Conservation (phyloP, 1,140 invertebrate species). For the Monomorium pharaonis region DNA sequence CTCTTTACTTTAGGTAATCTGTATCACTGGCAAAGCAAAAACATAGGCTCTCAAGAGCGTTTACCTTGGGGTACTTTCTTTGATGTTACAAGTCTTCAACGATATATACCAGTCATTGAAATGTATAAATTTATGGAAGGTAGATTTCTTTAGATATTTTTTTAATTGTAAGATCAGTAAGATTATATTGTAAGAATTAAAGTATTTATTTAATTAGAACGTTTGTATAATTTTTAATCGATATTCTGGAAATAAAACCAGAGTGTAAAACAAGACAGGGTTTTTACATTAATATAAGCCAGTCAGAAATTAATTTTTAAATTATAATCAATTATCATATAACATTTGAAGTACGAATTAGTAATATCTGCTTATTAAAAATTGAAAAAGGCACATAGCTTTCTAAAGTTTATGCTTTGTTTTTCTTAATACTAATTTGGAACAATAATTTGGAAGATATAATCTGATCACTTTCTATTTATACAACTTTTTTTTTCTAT, state of each 20-base stretch:
- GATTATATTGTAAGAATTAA: not conserved
- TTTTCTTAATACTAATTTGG: not conserved
- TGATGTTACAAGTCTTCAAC: conserved; percentile 91
- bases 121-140: conserved; percentile 92
- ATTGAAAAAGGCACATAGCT: not conserved
- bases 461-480: not conserved
- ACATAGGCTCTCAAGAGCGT: conserved; percentile 84
- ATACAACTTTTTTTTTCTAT: not conserved
- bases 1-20: conserved; percentile 83
- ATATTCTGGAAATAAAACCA: not conserved
- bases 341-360: not conserved
- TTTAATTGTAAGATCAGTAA: not conserved
- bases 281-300: not conserved
- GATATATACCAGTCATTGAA: conserved; percentile 95
- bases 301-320: not conserved
- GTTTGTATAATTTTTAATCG: not conserved
- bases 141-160: conserved; percentile 70
- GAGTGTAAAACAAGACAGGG: not conserved
- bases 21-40: conserved; percentile 94
- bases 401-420: not conserved
- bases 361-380: not conserved
- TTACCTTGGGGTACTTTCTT: conserved; percentile 95
- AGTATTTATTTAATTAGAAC: not conserved
- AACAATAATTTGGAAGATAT: not conserved
- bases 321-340: not conserved